Evolutionary conservation across 1,140 invertebrate species (phyloP), one percentile per base, ranked within the genome.

Genomic region (Ips nitidus): DNA sequence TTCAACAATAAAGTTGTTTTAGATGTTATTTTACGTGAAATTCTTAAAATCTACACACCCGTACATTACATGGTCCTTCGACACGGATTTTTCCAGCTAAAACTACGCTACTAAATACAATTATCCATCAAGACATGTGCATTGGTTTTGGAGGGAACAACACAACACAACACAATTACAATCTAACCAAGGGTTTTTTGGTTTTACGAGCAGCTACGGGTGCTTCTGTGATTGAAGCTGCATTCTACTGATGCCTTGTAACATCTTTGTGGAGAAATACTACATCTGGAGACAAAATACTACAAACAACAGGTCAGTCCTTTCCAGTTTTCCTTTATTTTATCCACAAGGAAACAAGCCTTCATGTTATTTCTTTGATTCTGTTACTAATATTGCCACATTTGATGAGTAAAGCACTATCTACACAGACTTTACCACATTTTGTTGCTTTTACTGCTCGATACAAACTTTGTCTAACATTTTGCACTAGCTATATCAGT

Each of bases 31-130:
- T 1, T 36, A 60, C 41, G 39, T 45, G 58, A 60, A 60, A 60
- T 60, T 60, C 58, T 60, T 22, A 45, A 60, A 60, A 41, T 60
- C n/a, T 41, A 22, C 4, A 37, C 38, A 37, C 3, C 39, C 6
- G 8, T 0, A 60, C 58, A 63, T 36, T 37, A 63, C 61, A 63
- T 63, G 61, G 47, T 63, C 45, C 43, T 63, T 63, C 61, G 61
- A 63, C 43, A 36, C 61, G 47, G n/a, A 63, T 63, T 39, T 4
- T 63, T 41, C 22, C 42, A 36, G 37, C n/a, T n/a, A 7, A n/a
- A 40, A 45, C 41, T 55, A 55, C 5, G 4, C 37, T 7, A 36
- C 6, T 4, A 55, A 55, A 5, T 4, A 5, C 36, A 36, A 5
- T 47, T 47, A 5, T 47, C 4, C 50, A 47, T 47, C 45, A 4